Percentiles rank a stretch among this genome's conserved stretches.
Evolutionary conservation across 1,140 invertebrate species (phyloP).

Genomic region (Tetranychus urticae): DNA sequence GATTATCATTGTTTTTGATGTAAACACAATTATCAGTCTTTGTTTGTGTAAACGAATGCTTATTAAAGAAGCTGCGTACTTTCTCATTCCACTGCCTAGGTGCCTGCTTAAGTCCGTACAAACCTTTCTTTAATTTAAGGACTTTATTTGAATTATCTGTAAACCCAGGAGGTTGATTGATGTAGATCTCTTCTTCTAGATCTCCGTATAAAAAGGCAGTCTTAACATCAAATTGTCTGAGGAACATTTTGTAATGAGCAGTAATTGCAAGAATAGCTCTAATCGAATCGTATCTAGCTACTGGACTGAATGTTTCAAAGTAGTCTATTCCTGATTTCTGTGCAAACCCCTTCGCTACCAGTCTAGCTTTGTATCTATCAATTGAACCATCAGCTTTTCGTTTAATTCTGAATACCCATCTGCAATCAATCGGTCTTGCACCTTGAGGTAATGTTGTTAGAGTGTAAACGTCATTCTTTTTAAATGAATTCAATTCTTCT

Average conservation of each 20-base stretch:
- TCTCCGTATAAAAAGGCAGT: slow-evolving; percentile 23
- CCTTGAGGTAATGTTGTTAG: neutral
- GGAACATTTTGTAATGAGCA: neutral
- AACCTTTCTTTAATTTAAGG: slow-evolving; percentile 17
- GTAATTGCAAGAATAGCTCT: neutral
- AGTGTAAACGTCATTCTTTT: slow-evolving; percentile 1
- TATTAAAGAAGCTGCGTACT: too few species aligned
- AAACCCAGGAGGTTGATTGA: slow-evolving; percentile 19
- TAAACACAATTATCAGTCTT: too few species aligned
- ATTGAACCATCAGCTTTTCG: slow-evolving; percentile 1
- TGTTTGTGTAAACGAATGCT: too few species aligned
- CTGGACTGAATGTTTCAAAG: slow-evolving; percentile 1
- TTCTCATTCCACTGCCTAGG: slow-evolving; percentile 20
- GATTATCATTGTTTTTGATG: too few species aligned
- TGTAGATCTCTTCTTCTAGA: slow-evolving; percentile 22
- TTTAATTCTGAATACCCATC: slow-evolving; percentile 9
- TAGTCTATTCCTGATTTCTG: slow-evolving; percentile 3
- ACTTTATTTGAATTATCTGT: neutral
- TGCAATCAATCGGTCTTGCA: neutral
- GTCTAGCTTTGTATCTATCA: slow-evolving; percentile 3
- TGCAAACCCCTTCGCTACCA: slow-evolving; percentile 1
- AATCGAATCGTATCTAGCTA: neutral
- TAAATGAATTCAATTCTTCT: neutral
- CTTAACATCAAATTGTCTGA: slow-evolving; percentile 16
- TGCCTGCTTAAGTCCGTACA: slow-evolving; percentile 24